Evolutionary conservation across 2,113 vertebrate genomes (phyloP), one percentile per base, ranked within the genome.

Genomic region (Pterocles orientalis): DNA sequence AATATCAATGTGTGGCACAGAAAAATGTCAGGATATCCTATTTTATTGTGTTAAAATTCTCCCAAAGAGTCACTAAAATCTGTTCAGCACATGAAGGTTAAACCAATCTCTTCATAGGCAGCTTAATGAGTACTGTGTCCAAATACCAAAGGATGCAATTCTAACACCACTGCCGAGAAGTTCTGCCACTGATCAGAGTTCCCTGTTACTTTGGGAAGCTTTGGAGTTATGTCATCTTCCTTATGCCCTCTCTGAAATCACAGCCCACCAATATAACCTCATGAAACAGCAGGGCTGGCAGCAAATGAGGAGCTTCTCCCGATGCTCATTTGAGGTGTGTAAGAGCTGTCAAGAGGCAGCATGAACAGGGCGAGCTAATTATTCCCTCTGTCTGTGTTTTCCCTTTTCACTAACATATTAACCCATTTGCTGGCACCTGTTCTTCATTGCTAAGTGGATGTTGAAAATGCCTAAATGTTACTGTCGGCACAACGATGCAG

Each of bases 51-150:
- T 53, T 75, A 57, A 89, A 86, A 86, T 69, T 86, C 50, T 92
- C 95, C 39, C 69, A 19, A 18, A 73, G 69, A 82, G 72, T 86
- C 72, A 72, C 61, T 84, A 84, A 84, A 96, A 83, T 53, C 48
- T 39, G 16, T 33, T 73, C 51, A 69, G 41, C 47, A 77, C 64
- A 78, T 86, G 14, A 84, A 76, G 28, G 61, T 78, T 95, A 75
- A 92, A 84, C 69, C 33, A 15, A 34, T 81, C 39, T 41, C 36
- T 88, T 82, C 43, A 7, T 5, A 66, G 41, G 56, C 64, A 92
- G 69, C 60, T 56, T 92, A 75, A 92, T 78, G 76, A 92, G 56
- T 50, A 36, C 50, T 7, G 2, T 65, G 79, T 81, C 34, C 60
- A 91, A 62, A 92, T 82, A 71, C n/a, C 50, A 68, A 87, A 69